phyloP scores from a whole-genome alignment of 2,888 invertebrate species.

The Opisthograptis luteolata region DNA sequence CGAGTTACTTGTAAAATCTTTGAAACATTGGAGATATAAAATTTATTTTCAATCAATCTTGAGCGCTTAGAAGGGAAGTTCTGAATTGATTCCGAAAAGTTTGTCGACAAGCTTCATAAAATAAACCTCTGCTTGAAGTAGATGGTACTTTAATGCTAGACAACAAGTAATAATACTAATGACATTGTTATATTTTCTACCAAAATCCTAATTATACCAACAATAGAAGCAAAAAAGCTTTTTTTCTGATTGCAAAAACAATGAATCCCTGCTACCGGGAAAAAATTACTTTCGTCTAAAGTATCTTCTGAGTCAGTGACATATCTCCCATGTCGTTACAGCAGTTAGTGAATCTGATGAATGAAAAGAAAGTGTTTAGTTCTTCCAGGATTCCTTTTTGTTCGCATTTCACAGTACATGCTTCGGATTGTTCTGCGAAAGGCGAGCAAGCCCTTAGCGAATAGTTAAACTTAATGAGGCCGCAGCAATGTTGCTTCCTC shows the following conservation, averaged over 20 bases:
- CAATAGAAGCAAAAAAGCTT: too few relatives aligned
- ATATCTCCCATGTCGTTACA: too few relatives aligned
- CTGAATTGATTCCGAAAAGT: slow-evolving; percentile 22
- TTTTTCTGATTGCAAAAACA: too few relatives aligned
- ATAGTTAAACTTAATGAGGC: slow-evolving; percentile 69
- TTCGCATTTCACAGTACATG: slow-evolving; percentile 40
- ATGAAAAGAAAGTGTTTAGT: slow-evolving; percentile 11
- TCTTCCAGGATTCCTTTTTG: slow-evolving; percentile 41
- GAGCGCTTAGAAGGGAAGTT: slow-evolving; percentile 20
- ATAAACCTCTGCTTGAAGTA: neutral
- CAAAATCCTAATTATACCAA: too few relatives aligned
- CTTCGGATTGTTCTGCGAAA: slow-evolving; percentile 48
- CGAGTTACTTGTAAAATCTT: slow-evolving; percentile 27
- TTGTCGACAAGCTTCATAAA: slow-evolving; percentile 8
- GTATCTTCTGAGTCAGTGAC: too few relatives aligned
- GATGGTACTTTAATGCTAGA: neutral
- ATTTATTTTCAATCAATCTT: slow-evolving; percentile 26
- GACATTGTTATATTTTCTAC: too few relatives aligned
- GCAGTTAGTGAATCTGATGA: neutral
- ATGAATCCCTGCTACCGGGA: too few relatives aligned
- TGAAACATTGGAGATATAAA: slow-evolving; percentile 22
- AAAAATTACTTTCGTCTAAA: too few relatives aligned
- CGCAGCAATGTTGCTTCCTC: slow-evolving; percentile 47
- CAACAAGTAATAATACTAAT: too few relatives aligned
- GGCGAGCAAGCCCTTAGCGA: slow-evolving; percentile 53